These are phyloP conservation scores for Caenorhabditis macrosperma DNA, from an alignment of 2,888 invertebrate species.

Conservation along the genomic window DNA sequence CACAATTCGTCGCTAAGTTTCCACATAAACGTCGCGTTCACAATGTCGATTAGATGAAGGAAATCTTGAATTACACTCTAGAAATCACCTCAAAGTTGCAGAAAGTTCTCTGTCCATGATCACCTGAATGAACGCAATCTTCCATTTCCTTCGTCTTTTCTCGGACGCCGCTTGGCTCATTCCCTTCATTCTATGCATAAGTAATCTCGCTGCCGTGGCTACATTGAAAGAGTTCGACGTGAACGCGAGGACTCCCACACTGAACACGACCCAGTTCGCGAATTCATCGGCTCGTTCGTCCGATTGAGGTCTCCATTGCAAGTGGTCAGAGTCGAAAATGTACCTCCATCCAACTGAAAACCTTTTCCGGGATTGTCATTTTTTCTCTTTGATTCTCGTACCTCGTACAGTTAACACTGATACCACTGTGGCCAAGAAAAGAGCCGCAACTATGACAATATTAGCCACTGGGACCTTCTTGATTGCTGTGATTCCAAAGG, in stretches of 20 bases:
- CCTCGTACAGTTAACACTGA: conserved; percentile 9
- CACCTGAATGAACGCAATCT: conserved; percentile 50
- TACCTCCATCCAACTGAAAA: conserved; percentile 39
- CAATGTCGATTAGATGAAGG: conserved; percentile 43
- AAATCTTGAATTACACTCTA: conserved; percentile 35
- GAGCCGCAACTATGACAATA: not conserved
- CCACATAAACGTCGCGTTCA: conserved; percentile 30
- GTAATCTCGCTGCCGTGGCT: conserved; percentile 13
- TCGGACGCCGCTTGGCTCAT: conserved; percentile 13
- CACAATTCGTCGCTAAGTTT: conserved; percentile 24
- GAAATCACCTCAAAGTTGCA: not conserved
- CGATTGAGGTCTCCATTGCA: conserved; percentile 32
- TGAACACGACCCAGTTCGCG: not conserved
- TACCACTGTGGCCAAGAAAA: not conserved
- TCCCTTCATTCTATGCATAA: conserved; percentile 29
- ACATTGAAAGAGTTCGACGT: conserved; percentile 35
- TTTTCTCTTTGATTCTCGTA: not conserved
- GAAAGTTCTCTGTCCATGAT: not conserved
- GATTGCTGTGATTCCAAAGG: conserved; percentile 29
- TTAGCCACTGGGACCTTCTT: conserved; percentile 10
- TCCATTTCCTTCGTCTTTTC: conserved; percentile 27
- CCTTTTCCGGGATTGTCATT: not conserved
- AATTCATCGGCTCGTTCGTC: conserved; percentile 7
- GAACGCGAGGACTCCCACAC: conserved; percentile 5
- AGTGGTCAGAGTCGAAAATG: conserved; percentile 31